These are phyloP conservation scores for Lepidocyrtinus sp. DNA, from an alignment of 2,888 invertebrate genomes.

Conservation along the genomic window DNA sequence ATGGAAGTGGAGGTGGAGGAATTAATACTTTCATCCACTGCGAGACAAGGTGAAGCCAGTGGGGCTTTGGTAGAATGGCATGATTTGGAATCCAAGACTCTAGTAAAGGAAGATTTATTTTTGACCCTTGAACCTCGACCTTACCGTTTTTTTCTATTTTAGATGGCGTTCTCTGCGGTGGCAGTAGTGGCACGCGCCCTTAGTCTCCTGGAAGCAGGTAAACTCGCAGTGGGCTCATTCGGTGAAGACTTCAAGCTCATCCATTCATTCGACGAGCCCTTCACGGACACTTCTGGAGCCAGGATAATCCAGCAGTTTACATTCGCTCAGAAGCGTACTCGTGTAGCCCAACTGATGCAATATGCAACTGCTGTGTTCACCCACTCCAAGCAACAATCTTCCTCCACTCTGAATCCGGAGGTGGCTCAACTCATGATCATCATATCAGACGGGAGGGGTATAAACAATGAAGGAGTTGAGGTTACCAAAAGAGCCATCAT, in stretches of 20 bases:
- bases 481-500: slow-evolving; percentile 85
- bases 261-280: slow-evolving; percentile 89
- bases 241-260: slow-evolving; percentile 89
- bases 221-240: slow-evolving; percentile 92
- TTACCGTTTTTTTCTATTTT: slow-evolving; percentile 72
- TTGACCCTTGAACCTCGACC: too few relatives aligned
- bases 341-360: slow-evolving; percentile 86
- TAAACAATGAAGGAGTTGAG: slow-evolving; percentile 86
- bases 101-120: too few relatives aligned
- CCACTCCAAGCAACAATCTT: slow-evolving; percentile 58
- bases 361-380: slow-evolving; percentile 82
- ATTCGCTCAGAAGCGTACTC: slow-evolving; percentile 92
- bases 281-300: slow-evolving; percentile 89
- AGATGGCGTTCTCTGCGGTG: slow-evolving; percentile 94
- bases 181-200: slow-evolving; percentile 91
- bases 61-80: slow-evolving; percentile 65
- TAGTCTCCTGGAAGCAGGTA: slow-evolving; percentile 93
- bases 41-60: slow-evolving; percentile 51
- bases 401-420: slow-evolving; percentile 71
- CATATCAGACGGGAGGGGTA: slow-evolving; percentile 95
- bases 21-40: slow-evolving; percentile 24
- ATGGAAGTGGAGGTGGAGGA: slow-evolving; percentile 5
- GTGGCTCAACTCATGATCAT: slow-evolving; percentile 91
- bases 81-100: slow-evolving; percentile 71
- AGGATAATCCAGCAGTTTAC: slow-evolving; percentile 81